A percentile compares a stretch with the other conserved stretches of the same genome.
Conservation (phyloP, 1,140 invertebrate genomes). For the Cydia splendana region DNA sequence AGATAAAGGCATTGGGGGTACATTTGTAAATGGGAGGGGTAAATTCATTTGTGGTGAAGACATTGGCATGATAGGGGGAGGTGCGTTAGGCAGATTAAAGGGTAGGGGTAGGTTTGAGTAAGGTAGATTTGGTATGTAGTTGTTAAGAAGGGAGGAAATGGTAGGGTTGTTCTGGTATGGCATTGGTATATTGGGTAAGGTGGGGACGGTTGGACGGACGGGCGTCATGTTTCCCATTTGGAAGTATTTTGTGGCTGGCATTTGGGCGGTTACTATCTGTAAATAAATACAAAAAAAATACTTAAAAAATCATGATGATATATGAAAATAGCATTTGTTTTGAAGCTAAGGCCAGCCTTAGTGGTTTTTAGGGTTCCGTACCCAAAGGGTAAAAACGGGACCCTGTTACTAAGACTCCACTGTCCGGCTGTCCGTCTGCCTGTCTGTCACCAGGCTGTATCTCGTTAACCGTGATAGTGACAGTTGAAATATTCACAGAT, state of each 20-base stretch:
- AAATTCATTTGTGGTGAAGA: neutral
- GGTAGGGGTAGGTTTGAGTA: constrained; percentile 6
- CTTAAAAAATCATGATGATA: neutral
- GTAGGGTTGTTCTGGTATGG: constrained; percentile 4
- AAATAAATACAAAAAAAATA: neutral
- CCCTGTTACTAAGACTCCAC: no score
- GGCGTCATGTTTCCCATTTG: constrained; percentile 13
- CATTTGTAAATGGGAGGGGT: neutral
- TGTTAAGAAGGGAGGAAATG: neutral
- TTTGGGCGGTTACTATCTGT: neutral
- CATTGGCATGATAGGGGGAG: neutral
- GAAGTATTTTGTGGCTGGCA: constrained; percentile 1
- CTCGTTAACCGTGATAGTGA: no score
- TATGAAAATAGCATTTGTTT: no score
- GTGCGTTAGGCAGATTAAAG: neutral
- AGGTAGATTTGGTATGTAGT: neutral
- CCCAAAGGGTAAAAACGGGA: no score
- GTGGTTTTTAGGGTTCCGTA: no score
- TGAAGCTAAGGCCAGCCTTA: no score
- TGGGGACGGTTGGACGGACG: neutral
- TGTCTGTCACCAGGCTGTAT: no score
- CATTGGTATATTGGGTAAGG: neutral
- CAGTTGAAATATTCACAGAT: no score
- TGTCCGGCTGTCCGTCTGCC: no score
- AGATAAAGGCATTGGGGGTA: neutral